Percentiles rank a stretch among this genome's conserved stretches.
phyloP scores from a whole-genome alignment of 2,888 invertebrate genomes.

The Rhaphigaster nebulosa region DNA sequence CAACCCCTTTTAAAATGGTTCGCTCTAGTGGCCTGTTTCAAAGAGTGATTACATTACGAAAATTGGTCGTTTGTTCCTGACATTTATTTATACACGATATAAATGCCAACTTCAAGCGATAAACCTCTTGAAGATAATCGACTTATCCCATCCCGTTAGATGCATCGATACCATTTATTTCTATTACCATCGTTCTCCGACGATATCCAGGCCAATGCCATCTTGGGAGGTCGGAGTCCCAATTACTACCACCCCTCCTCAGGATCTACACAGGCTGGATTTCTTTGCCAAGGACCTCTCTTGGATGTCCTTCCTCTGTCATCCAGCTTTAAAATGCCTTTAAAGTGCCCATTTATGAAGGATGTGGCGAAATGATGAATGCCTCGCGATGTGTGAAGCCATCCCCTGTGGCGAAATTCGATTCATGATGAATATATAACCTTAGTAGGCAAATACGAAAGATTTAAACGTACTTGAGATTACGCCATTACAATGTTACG shows the following conservation, averaged over 20 bases:
- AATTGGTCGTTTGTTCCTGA: too few relatives aligned
- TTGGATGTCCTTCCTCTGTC: neutral
- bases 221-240: neutral
- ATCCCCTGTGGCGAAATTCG: neutral
- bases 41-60: too few relatives aligned
- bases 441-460: neutral
- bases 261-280: constrained; percentile 25
- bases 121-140: neutral
- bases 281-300: constrained; percentile 47
- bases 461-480: neutral
- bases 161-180: neutral
- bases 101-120: neutral
- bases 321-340: neutral
- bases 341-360: neutral
- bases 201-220: neutral
- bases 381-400: neutral
- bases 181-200: neutral
- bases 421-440: neutral
- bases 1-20: too few relatives aligned
- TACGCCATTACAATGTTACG: neutral
- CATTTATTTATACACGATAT: neutral
- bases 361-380: neutral
- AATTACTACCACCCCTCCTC: neutral
- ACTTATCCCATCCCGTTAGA: neutral
- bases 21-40: too few relatives aligned